Percentiles rank a stretch among this genome's conserved stretches.
phyloP scores from a whole-genome alignment of 2,797 vertebrate genomes.

The Melanotaenia parkinsoni region DNA sequence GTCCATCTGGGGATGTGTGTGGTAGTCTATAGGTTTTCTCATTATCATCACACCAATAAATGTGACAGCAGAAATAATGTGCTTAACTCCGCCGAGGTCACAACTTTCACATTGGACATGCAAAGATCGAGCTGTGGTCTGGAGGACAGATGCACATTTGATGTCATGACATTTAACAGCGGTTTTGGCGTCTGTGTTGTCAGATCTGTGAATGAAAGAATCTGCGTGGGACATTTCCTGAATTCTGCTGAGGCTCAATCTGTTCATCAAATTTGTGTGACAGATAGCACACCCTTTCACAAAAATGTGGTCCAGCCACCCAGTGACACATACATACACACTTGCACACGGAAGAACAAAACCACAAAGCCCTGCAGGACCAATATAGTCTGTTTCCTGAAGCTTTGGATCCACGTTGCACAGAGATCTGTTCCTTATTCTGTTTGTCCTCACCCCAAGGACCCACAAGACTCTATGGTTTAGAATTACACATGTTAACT shows the following conservation, averaged over 20 bases:
- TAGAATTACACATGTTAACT: constrained; percentile 49
- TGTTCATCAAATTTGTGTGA: constrained; percentile 70
- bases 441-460: constrained; percentile 34
- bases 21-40: not conserved
- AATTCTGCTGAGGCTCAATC: constrained; percentile 54
- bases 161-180: not conserved
- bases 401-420: constrained; percentile 35
- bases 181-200: constrained; percentile 22
- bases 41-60: constrained; percentile 48
- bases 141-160: constrained; percentile 23
- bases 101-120: constrained; percentile 19
- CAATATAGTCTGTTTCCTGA: constrained; percentile 56
- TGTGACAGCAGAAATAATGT: constrained; percentile 41
- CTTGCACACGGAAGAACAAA: constrained; percentile 21
- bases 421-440: constrained; percentile 16
- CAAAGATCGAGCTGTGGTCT: constrained; percentile 29
- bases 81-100: constrained; percentile 22
- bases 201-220: constrained; percentile 68
- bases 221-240: constrained; percentile 70
- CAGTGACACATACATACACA: constrained; percentile 27
- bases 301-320: constrained; percentile 78
- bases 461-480: constrained; percentile 27
- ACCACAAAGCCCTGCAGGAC: constrained; percentile 50
- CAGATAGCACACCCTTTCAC: constrained; percentile 71
- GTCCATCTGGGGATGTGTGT: no score